A percentile compares a stretch with the other conserved stretches of the same genome.
Conservation (phyloP, 1,140 invertebrate species). For the Drosophila subpulchrella region DNA sequence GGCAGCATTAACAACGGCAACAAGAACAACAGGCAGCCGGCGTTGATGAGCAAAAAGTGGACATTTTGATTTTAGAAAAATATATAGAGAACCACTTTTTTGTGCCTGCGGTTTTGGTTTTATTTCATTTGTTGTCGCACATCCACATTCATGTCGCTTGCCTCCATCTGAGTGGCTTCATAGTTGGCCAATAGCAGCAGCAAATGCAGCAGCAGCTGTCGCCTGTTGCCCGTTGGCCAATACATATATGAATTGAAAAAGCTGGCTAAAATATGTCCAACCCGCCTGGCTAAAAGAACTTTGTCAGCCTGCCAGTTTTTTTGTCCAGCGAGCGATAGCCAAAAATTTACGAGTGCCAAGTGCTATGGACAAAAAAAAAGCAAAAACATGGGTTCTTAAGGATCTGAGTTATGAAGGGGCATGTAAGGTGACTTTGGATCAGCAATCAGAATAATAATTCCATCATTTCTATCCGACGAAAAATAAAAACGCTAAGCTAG, state of each 20-base stretch:
- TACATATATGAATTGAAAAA: slow-evolving; percentile 57
- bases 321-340: slow-evolving; percentile 26
- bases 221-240: slow-evolving; percentile 49
- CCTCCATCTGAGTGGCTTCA: slow-evolving; percentile 54
- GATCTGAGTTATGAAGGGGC: neutral
- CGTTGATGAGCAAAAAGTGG: slow-evolving; percentile 82
- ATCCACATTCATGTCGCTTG: slow-evolving; percentile 16
- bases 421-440: neutral
- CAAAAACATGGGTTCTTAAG: neutral
- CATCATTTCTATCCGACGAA: neutral
- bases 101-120: slow-evolving; percentile 38
- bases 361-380: neutral
- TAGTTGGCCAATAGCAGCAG: slow-evolving; percentile 55
- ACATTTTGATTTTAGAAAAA: slow-evolving; percentile 83
- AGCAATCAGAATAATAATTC: neutral
- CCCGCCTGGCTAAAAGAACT: slow-evolving; percentile 28
- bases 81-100: slow-evolving; percentile 83
- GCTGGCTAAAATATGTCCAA: slow-evolving; percentile 71
- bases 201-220: slow-evolving; percentile 27
- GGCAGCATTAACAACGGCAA: slow-evolving; percentile 27
- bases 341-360: slow-evolving; percentile 62
- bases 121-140: slow-evolving; percentile 31
- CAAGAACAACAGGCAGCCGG: slow-evolving; percentile 41
- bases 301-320: slow-evolving; percentile 24
- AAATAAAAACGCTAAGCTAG: neutral